Base-by-base conservation (phyloP, 2,888 invertebrate genomes). In the Melipona beecheii region DNA sequence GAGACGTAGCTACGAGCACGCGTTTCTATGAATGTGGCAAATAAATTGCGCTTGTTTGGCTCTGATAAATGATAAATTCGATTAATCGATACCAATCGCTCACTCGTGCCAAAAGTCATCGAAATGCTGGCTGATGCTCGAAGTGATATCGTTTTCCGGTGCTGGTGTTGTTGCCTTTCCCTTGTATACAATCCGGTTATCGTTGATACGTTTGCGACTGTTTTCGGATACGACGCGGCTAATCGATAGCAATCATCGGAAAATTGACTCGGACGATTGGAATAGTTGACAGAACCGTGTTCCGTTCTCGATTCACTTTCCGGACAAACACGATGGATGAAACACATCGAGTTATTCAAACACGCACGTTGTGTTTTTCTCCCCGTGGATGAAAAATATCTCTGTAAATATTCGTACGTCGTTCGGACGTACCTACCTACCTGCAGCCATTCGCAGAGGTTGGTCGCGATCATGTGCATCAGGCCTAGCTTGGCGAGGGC, bases 401-500 rank as follows among this genome's bases (percentile, higher is more conserved):
- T 19, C 11, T 43, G 54, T 71, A 43, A 43, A 43, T 43, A 43
- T 49, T 71, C 19, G 24, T 24, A 19, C 19, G 4, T 43, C 49
- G 24, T 2, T 21, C 27, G 43, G 0, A 43, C 43, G 43, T 43
- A 43, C 9, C 31, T 2, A 17, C 31, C 13, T 71, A 98, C 98
- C 93, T 97, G 97, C 71, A 98, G 94, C 99, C 99, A 99, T 91
- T 98, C 98, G 95, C 98, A 98, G 24, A 99, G 95, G 95, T 99
- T 99, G 27, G 98, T 98, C 1, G 98, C 98, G 73, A 99, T 96
- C 97, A 98, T 97, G 93, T 99, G 99, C 98, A 99, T 98, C 64
- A 98, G 96, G 13, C 99, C 99, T 90, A 99, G 98, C 88, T 98
- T 96, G 31, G 98, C 97, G 73, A 98, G 95, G 68, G 97, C 95